Evolutionary conservation across 2,113 vertebrate species (phyloP), one percentile per base, ranked within the genome.

Genomic region (Sakesphorus luctuosus): DNA sequence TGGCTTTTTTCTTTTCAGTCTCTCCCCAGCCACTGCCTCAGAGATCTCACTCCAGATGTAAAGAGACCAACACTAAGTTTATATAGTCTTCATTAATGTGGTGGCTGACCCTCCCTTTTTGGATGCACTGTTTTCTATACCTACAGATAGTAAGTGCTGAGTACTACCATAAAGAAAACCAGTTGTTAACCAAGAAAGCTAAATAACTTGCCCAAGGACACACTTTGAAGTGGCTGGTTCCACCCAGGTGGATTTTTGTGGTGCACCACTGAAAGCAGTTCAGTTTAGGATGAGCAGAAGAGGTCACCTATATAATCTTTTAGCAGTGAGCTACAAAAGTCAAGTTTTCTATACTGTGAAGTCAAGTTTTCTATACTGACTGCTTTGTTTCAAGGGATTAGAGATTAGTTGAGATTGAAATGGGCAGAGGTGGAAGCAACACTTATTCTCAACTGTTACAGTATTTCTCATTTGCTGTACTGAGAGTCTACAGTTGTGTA

Each of bases 151-250:
- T 46, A 84, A 69, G 38, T 56, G 83, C 52, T 72, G 90, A 74
- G 59, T 40, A 28, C 75, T 5, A 4, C 63, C 29, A 25, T 47
- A 67, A 77, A 92, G 83, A 86, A 93, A 59, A 40, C 10, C 52
- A 49, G 29, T 2, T 83, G 40, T 68, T 93, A 86, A 80, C 68
- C 47, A 38, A 40, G 72, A 50, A 74, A 80, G 52, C 75, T 58
- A 31, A 77, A 47, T 73, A 87, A 71, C 33, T 81, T 82, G 76
- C 83, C 83, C 83, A 92, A 52, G 56, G 66, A 65, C 36, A 46
- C 19, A 3, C 94, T 93, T 93, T 95, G 92, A 95, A 94, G 90
- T 88, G 86, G 82, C n/a, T 94, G 82, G 55, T 72, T 86, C 73
- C 87, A 72, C 44, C 49, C 92, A 65, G 47, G 40, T 95, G 56